A percentile compares a stretch with the other conserved stretches of the same genome.
Conservation (phyloP, 2,888 invertebrate species). For the Cantharis flavilabris region DNA sequence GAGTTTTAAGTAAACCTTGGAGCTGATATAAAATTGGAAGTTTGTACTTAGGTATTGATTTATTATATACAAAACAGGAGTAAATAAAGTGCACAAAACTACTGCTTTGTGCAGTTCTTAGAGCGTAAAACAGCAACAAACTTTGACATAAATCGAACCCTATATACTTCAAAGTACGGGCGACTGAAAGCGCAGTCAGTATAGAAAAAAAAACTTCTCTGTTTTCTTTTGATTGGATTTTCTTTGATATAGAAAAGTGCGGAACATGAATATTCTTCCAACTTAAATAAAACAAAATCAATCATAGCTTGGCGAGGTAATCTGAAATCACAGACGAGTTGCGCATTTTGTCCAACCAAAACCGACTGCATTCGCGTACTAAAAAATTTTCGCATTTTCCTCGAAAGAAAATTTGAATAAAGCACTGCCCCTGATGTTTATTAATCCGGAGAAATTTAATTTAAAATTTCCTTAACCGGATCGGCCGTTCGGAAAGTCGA, state of each 20-base stretch:
- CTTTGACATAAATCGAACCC: conserved; percentile 29
- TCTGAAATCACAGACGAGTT: conserved; percentile 40
- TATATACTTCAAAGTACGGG: conserved; percentile 31
- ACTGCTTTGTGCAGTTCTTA: conserved; percentile 15
- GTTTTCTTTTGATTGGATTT: conserved; percentile 44
- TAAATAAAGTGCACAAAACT: conserved; percentile 10
- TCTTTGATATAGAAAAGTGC: conserved; percentile 43
- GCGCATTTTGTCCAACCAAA: conserved; percentile 23
- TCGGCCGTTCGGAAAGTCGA: not conserved
- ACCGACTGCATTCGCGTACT: conserved; percentile 9
- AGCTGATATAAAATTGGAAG: not conserved
- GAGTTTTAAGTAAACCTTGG: not conserved
- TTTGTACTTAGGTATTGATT: not conserved
- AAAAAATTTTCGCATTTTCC: not conserved
- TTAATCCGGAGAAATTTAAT: not conserved
- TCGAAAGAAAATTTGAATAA: not conserved
- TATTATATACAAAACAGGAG: conserved; percentile 3
- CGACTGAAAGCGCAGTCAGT: conserved; percentile 18
- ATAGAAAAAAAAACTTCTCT: conserved; percentile 27
- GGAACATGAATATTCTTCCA: conserved; percentile 44
- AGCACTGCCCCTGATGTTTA: not conserved
- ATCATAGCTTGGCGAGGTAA: conserved; percentile 41
- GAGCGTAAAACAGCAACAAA: conserved; percentile 21
- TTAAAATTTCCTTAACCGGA: not conserved
- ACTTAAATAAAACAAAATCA: conserved; percentile 43